These are phyloP conservation scores for Podotricha telesiphe DNA, from an alignment of 2,888 invertebrate species.

Conservation along the genomic window DNA sequence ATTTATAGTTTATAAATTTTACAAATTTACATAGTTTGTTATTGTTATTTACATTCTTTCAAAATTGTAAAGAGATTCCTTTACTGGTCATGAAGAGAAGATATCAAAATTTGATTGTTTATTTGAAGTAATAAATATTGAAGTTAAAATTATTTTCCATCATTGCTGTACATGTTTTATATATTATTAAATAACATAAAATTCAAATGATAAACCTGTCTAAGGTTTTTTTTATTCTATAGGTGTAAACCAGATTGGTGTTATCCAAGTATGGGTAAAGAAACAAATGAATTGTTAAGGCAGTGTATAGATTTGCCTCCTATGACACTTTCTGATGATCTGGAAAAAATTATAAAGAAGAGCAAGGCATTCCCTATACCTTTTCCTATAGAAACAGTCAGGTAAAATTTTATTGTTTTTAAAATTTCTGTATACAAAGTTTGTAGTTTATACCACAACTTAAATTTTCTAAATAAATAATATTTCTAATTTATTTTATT, in stretches of 20 bases:
- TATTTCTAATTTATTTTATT: too few relatives aligned
- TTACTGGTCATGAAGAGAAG: too few relatives aligned
- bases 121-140: too few relatives aligned
- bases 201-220: slow-evolving; percentile 20
- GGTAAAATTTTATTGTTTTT: slow-evolving; percentile 44
- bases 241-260: slow-evolving; percentile 80
- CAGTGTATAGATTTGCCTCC: slow-evolving; percentile 62
- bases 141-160: not conserved
- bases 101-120: too few relatives aligned
- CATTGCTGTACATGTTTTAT: not conserved
- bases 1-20: too few relatives aligned
- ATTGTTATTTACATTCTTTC: too few relatives aligned
- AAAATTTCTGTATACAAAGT: too few relatives aligned
- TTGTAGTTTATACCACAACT: too few relatives aligned
- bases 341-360: slow-evolving; percentile 53
- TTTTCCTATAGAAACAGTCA: slow-evolving; percentile 58
- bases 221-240: too few relatives aligned
- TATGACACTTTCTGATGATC: slow-evolving; percentile 47
- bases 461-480: too few relatives aligned
- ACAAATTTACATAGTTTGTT: too few relatives aligned
- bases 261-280: slow-evolving; percentile 74
- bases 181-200: not conserved
- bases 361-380: slow-evolving; percentile 57
- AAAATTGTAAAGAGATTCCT: too few relatives aligned
- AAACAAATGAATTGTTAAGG: slow-evolving; percentile 68